phyloP scores from a whole-genome alignment of 2,888 invertebrate species.

The Apeira syringaria region DNA sequence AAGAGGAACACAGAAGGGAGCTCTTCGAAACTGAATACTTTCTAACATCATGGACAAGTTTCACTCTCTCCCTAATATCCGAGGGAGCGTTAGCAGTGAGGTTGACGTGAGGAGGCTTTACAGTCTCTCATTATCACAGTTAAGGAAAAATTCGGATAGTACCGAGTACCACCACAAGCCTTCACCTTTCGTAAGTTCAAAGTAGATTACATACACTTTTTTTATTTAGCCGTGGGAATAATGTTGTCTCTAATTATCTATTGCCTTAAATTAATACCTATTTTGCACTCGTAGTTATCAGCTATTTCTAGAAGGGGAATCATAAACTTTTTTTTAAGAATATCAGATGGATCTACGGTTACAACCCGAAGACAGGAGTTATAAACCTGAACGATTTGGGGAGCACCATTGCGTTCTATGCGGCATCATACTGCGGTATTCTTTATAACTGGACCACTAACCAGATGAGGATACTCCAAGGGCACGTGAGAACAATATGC shows the following conservation, averaged over 20 bases:
- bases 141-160: conserved; percentile 44
- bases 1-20: too few species aligned
- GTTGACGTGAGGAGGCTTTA: conserved; percentile 42
- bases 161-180: conserved; percentile 55
- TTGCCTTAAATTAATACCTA: too few species aligned
- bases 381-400: conserved; percentile 82
- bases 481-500: conserved; percentile 82
- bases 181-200: conserved; percentile 59
- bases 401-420: conserved; percentile 83
- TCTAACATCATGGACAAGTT: conserved; percentile 22
- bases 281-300: too few species aligned
- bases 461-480: conserved; percentile 85
- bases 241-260: too few species aligned
- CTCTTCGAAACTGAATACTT: conserved; percentile 3
- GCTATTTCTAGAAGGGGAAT: too few species aligned
- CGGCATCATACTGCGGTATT: conserved; percentile 85
- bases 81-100: conserved; percentile 23
- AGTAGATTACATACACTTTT: too few species aligned
- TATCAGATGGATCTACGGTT: conserved; percentile 86
- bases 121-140: conserved; percentile 56
- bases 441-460: conserved; percentile 85
- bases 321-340: conserved; percentile 71
- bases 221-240: too few species aligned
- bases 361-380: conserved; percentile 82
- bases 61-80: conserved; percentile 46